Evolutionary conservation across 1,140 invertebrate species (phyloP).

Genomic region (Pteromalus puparum): DNA sequence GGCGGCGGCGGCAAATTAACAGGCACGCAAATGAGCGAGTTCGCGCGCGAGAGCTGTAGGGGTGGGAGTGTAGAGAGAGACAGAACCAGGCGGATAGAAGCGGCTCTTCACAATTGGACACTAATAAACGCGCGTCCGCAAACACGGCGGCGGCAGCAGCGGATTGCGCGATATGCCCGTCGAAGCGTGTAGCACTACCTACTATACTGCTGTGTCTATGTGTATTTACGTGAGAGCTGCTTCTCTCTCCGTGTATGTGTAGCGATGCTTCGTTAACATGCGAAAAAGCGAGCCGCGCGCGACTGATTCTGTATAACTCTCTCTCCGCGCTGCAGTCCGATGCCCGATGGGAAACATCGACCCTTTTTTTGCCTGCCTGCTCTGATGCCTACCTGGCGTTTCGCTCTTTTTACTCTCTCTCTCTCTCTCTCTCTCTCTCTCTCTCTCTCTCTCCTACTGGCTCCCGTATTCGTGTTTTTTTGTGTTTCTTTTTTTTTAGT

Average conservation of each 20-base stretch:
- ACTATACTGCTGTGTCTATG: background rate
- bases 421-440: background rate
- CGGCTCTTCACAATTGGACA: constrained; percentile 72
- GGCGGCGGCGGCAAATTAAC: constrained; percentile 68
- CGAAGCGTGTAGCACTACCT: background rate
- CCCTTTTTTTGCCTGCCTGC: background rate
- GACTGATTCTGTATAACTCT: background rate
- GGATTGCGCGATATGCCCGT: constrained; percentile 4
- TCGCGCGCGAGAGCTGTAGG: constrained; percentile 65
- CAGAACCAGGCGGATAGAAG: constrained; percentile 50
- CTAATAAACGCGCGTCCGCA: constrained; percentile 70
- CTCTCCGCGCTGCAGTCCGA: background rate
- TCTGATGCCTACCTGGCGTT: background rate
- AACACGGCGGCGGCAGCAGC: constrained; percentile 48
- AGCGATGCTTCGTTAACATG: constrained; percentile 10
- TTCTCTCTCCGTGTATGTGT: background rate
- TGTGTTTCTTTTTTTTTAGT: background rate
- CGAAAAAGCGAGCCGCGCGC: constrained; percentile 14
- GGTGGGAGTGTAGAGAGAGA: background rate
- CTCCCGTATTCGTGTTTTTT: background rate
- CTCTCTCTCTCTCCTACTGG: constrained; percentile 14
- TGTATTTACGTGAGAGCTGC: background rate
- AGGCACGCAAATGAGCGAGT: constrained; percentile 74
- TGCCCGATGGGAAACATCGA: background rate
- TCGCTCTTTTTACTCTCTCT: background rate